Base-by-base conservation (phyloP, 2,888 invertebrate species). In the Shargacucullia verbasci region DNA sequence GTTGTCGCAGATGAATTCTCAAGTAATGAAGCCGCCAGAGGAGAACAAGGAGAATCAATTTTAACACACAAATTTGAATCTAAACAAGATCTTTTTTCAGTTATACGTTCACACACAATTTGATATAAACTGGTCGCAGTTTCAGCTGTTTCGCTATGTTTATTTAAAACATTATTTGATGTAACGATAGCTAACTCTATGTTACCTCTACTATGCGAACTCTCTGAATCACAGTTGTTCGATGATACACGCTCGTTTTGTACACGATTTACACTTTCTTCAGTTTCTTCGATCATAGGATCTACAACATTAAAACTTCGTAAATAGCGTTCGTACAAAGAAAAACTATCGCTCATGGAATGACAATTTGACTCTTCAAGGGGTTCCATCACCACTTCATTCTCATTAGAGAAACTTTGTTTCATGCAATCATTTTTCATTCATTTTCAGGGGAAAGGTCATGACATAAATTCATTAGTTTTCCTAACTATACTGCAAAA, bases 351-450 rank as follows among this genome's bases (percentile, higher is more conserved):
- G 84, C 89, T 91, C 87, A 89, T 82, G 52, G 92, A 92, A 80
- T 86, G 89, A 83, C 91, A 89, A 85, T 92, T 91, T 58, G 93
- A 90, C 81, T 92, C 91, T 83, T 89, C 90, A 66, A 89, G 84
- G 79, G 91, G 88, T 90, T 92, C 93, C 93, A 94, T 93, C 79
- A 91, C 90, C 85, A 83, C 83, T 84, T 82, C 86, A 87, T 85
- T 81, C 74, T 84, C 57, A 49, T 58, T 47, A 37, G 38, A 55
- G 41, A 50, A 59, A 54, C 14, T n/a, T 41, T 55, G 41, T 45
- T 60, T 29, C 52, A 55, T 0, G 15, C 33, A 35, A 7, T 20
- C 58, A 70, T 60, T 39, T 33, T 52, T 25, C 13, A 31, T 39
- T 57, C 29, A 29, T 27, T 12, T 13, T 14, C n/a, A 15, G 25